Percentiles rank a stretch among this genome's conserved stretches.
These are phyloP conservation scores for Syrrhaptes paradoxus DNA, from an alignment of 2,113 vertebrate species.

Conservation along the genomic window DNA sequence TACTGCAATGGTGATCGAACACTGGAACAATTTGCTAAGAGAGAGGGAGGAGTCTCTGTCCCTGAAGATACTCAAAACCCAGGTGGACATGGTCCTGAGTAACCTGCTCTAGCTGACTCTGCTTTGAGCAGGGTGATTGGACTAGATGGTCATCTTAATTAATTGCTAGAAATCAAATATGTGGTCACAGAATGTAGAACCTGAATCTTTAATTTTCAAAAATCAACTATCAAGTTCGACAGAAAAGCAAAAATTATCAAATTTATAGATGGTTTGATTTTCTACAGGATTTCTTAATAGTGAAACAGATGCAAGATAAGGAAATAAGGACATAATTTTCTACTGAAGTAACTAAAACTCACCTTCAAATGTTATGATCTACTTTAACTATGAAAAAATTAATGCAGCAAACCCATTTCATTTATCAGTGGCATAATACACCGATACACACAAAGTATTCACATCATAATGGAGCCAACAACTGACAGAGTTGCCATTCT, in stretches of 20 bases:
- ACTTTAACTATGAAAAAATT: not conserved
- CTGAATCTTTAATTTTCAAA: not conserved
- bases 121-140: not conserved
- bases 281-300: not conserved
- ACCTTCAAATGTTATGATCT: not conserved
- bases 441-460: not conserved
- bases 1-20: not conserved
- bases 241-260: not conserved
- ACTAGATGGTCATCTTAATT: accelerated
- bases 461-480: not conserved
- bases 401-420: not conserved
- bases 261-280: not conserved
- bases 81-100: not conserved
- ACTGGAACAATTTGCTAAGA: not conserved
- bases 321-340: not conserved
- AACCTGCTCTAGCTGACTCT: not conserved
- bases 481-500: not conserved
- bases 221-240: not conserved
- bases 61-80: not conserved
- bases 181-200: not conserved
- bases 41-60: not conserved
- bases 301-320: not conserved
- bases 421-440: not conserved
- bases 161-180: not conserved
- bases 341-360: not conserved